Base-by-base conservation (phyloP, 2,888 invertebrate species). In the Linnaemya tessellans region DNA sequence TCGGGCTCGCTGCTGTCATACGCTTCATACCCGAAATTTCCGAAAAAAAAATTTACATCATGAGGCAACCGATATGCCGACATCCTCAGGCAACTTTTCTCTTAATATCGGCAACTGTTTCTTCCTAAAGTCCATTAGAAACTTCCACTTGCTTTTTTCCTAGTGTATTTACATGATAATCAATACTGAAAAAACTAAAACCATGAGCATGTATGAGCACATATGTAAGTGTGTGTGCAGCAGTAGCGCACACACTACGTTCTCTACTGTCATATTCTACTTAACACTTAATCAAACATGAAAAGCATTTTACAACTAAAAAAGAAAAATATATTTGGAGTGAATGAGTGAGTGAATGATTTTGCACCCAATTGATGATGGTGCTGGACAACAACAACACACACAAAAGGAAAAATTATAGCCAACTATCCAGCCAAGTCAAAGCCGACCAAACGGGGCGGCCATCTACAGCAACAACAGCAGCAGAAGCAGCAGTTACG, bases 241-340 rank as follows among this genome's bases (percentile, higher is more conserved):
- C 13, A 41, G n/a, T n/a, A n/a, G 22, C 62, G 5, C 30, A 56
- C 30, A 46, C 15, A 58, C 51, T 65, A 9, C 18, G 56, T 68
- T 60, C 67, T 77, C 51, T 22, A 84, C 73, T 60, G 73, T 54
- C 83, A 79, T 73, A 79, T 79, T 79, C 71, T 74, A 77, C 68
- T 75, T 82, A 82, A 77, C 70, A 82, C 82, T 82, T 82, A 82
- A 82, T 82, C 82, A 82, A 77, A 82, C 77, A 82, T 82, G 64
- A 82, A 82, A 77, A 65, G 30, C 70, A 65, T 77, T 77, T 49
- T 71, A 77, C 41, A 68, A 60, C 51, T 60, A 54, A 11, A 41
- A 75, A 22, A 62, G 13, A 20, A 20, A 46, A 64, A 43, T 43
- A 18, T 30, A 22, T 41, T 58, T 68, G 65, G 60, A 73, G 22